Percentiles rank a stretch among this genome's conserved stretches.
These are phyloP conservation scores for Paramormyrops hopkinsi DNA, from an alignment of 2,797 vertebrate species.

Conservation along the genomic window DNA sequence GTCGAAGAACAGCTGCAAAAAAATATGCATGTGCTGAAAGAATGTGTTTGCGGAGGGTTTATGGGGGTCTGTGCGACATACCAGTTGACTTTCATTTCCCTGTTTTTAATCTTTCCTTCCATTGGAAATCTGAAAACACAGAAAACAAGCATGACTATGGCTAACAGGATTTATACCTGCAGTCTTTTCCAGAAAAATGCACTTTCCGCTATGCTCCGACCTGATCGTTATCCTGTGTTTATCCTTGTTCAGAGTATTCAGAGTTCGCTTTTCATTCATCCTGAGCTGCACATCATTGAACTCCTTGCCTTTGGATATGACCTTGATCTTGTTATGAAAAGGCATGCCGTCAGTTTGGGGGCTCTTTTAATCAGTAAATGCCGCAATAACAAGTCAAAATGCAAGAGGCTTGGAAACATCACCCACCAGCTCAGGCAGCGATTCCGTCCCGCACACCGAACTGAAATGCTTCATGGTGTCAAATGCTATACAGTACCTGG, in stretches of 20 bases:
- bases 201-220: slow-evolving; percentile 49
- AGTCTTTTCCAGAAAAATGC: background rate
- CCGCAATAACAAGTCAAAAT: background rate
- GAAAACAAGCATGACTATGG: background rate
- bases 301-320: slow-evolving; percentile 80
- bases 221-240: slow-evolving; percentile 85
- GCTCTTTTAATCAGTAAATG: background rate
- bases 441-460: slow-evolving; percentile 74
- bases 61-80: slow-evolving; percentile 45
- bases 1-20: background rate
- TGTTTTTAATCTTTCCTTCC: slow-evolving; percentile 90
- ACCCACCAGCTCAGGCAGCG: slow-evolving; percentile 82
- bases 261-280: slow-evolving; percentile 79
- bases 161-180: background rate
- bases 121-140: slow-evolving; percentile 75
- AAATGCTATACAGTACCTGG: slow-evolving; percentile 87
- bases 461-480: slow-evolving; percentile 89
- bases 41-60: background rate
- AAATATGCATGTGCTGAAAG: background rate
- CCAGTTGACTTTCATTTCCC: slow-evolving; percentile 98
- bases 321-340: slow-evolving; percentile 62
- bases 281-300: slow-evolving; percentile 85
- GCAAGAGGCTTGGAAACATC: background rate
- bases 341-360: background rate
- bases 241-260: slow-evolving; percentile 87